These are phyloP conservation scores for Spatulosminthurus flaviceps DNA, from an alignment of 2,888 invertebrate species.

Conservation along the genomic window DNA sequence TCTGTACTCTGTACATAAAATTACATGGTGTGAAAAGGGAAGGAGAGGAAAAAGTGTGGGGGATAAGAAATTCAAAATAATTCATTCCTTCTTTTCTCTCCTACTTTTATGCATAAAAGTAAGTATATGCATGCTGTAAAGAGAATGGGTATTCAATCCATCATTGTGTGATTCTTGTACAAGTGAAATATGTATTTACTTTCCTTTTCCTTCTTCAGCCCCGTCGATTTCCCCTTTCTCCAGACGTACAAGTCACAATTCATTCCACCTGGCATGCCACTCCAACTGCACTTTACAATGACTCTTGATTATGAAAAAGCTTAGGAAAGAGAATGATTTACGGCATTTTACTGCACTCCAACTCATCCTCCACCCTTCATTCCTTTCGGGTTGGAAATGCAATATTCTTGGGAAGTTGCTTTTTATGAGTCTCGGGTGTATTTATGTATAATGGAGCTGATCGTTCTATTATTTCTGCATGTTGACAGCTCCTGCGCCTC, in stretches of 20 bases:
- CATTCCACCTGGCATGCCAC: slow-evolving; percentile 35
- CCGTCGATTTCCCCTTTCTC: slow-evolving; percentile 23
- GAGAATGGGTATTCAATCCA: too few relatives aligned
- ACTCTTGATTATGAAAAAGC: slow-evolving; percentile 41
- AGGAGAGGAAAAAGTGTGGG: too few relatives aligned
- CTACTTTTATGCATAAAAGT: too few relatives aligned
- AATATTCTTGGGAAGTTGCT: not conserved
- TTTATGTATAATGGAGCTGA: too few relatives aligned
- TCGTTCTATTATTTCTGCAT: not conserved
- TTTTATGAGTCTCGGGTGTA: not conserved
- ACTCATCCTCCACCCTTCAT: not conserved
- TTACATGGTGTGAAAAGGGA: too few relatives aligned
- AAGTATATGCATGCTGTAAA: too few relatives aligned
- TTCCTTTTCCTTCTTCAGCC: not conserved
- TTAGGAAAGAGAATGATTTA: slow-evolving; percentile 36
- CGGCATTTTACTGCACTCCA: not conserved
- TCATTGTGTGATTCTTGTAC: not conserved
- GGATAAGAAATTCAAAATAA: too few relatives aligned
- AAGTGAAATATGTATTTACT: slow-evolving; percentile 39
- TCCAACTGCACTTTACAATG: slow-evolving; percentile 37
- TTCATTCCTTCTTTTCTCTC: too few relatives aligned
- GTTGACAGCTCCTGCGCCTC: not conserved
- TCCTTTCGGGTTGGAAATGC: not conserved
- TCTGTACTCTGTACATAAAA: too few relatives aligned
- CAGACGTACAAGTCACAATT: slow-evolving; percentile 29